A percentile compares a stretch with the other conserved stretches of the same genome.
phyloP scores from a whole-genome alignment of 2,888 invertebrate species.

The Bellardia bayeri region DNA sequence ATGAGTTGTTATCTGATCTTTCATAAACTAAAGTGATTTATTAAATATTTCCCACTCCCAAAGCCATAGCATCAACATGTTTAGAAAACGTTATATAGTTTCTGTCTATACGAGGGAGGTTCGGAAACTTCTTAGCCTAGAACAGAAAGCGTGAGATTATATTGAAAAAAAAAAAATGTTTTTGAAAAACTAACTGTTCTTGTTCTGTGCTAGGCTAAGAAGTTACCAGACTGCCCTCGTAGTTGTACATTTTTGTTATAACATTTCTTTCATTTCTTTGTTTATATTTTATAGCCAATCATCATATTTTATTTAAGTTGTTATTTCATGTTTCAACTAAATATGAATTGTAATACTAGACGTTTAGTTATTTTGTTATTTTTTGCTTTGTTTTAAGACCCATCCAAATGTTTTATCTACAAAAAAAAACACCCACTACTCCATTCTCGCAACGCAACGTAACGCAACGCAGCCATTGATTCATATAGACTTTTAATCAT shows the following conservation, averaged over 20 bases:
- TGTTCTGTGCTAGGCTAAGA: too few species aligned
- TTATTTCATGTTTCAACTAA: not conserved
- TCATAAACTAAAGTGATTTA: conserved; percentile 25
- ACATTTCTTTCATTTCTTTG: too few species aligned
- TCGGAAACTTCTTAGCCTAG: too few species aligned
- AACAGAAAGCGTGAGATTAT: too few species aligned
- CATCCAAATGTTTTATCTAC: not conserved
- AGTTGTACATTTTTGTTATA: too few species aligned
- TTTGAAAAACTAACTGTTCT: too few species aligned
- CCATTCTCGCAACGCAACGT: not conserved
- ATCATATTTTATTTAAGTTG: not conserved
- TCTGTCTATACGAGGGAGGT: too few species aligned
- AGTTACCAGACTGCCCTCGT: too few species aligned
- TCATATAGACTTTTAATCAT: not conserved
- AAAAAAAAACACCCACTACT: conserved; percentile 24
- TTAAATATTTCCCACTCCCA: conserved; percentile 9
- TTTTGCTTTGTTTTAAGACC: not conserved
- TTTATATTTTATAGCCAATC: not conserved
- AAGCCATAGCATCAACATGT: not conserved
- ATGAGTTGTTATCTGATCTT: conserved; percentile 8
- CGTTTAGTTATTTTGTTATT: not conserved
- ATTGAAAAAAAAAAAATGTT: too few species aligned
- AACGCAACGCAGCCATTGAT: not conserved
- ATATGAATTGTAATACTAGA: conserved; percentile 4
- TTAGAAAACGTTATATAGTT: too few species aligned